Conservation (phyloP, 2,113 vertebrate genomes). For the Carassius carassius region DNA sequence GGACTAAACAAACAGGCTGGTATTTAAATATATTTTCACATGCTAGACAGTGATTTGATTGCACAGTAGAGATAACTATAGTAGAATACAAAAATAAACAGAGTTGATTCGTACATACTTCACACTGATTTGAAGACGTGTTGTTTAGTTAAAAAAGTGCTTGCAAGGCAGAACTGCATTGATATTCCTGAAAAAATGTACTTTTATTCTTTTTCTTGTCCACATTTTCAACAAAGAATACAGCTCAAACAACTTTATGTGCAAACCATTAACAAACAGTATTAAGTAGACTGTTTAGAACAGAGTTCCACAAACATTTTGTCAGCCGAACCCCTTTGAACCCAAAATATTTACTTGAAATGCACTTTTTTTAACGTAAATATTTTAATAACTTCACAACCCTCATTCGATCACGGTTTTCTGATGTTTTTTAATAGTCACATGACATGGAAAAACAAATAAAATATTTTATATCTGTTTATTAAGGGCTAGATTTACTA, state of each 20-base stretch:
- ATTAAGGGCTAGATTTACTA: no score
- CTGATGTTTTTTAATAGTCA: not conserved
- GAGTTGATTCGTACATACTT: constrained; percentile 7
- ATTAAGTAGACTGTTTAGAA: not conserved
- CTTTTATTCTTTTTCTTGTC: not conserved
- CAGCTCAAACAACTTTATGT: not conserved
- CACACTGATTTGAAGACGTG: not conserved
- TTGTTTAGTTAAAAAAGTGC: constrained; percentile 8
- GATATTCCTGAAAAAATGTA: not conserved
- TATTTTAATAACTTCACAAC: not conserved
- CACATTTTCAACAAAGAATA: not conserved
- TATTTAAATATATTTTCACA: constrained; percentile 37
- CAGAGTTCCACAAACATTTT: not conserved
- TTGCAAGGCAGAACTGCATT: not conserved
- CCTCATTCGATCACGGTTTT: not conserved
- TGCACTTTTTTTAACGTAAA: not conserved
- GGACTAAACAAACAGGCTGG: constrained; percentile 36
- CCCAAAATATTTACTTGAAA: not conserved
- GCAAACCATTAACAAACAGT: not conserved
- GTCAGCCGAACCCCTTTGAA: not conserved
- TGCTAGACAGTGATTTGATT: constrained; percentile 32
- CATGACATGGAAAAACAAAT: no score
- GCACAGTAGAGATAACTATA: constrained; percentile 14
- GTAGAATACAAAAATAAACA: constrained; percentile 32
- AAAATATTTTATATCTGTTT: no score